Conservation (phyloP, 1,140 invertebrate species). For the Danaus melanippus region DNA sequence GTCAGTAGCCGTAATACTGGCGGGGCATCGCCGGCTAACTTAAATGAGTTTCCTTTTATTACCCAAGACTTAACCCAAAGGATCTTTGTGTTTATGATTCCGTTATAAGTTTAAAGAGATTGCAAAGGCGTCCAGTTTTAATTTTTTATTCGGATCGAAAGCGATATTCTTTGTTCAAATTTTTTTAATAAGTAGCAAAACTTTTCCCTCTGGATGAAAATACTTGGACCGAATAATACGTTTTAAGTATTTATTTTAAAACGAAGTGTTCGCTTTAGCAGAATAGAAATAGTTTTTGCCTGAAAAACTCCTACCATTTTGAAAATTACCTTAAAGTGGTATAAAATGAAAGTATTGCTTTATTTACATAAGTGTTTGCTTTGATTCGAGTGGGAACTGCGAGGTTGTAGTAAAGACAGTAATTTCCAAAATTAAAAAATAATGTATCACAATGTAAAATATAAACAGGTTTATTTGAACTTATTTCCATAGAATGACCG, state of each 20-base stretch:
- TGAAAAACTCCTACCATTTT: background rate
- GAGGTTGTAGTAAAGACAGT: too few relatives aligned
- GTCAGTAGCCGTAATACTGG: slow-evolving; percentile 31
- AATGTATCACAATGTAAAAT: too few relatives aligned
- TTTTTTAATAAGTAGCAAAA: slow-evolving; percentile 19
- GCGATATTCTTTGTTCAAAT: slow-evolving; percentile 17
- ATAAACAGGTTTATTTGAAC: too few relatives aligned
- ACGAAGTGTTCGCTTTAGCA: slow-evolving; percentile 1
- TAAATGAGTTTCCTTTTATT: slow-evolving; percentile 65
- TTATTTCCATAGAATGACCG: too few relatives aligned
- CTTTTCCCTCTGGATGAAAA: slow-evolving; percentile 19
- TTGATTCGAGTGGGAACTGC: too few relatives aligned
- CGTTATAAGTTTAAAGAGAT: slow-evolving; percentile 56
- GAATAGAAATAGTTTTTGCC: slow-evolving; percentile 11
- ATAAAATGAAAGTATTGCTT: too few relatives aligned
- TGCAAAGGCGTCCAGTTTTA: slow-evolving; percentile 34
- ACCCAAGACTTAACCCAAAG: slow-evolving; percentile 45
- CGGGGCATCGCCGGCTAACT: slow-evolving; percentile 42
- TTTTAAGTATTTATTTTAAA: slow-evolving; percentile 14
- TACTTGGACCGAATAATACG: slow-evolving; percentile 6
- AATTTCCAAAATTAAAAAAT: too few relatives aligned
- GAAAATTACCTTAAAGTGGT: too few relatives aligned
- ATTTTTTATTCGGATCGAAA: slow-evolving; percentile 29
- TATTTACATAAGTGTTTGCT: too few relatives aligned
- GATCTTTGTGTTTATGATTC: slow-evolving; percentile 59